A percentile compares a stretch with the other conserved stretches of the same genome.
Conservation (phyloP, 2,797 vertebrate species). For the Microctenopoma lineatum region DNA sequence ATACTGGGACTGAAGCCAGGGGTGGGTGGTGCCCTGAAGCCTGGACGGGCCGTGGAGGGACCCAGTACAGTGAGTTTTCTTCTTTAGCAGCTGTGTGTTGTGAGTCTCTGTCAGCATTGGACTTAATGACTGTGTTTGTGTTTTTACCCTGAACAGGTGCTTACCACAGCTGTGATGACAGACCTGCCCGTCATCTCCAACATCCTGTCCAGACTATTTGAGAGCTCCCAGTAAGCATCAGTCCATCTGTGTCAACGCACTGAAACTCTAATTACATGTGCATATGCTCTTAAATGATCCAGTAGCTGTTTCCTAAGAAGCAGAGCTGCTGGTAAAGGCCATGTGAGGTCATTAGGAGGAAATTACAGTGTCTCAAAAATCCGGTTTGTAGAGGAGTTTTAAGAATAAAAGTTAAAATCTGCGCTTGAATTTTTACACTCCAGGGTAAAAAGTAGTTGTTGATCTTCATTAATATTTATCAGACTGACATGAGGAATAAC, state of each 20-base stretch:
- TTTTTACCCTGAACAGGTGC: conserved; percentile 83
- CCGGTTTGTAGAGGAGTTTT: not conserved
- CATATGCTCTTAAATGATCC: not conserved
- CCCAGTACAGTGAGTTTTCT: conserved; percentile 92
- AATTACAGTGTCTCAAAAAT: not conserved
- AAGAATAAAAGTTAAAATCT: not conserved
- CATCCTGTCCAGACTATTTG: conserved; percentile 97
- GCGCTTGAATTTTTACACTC: not conserved
- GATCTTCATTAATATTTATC: not conserved
- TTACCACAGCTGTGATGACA: conserved; percentile 99
- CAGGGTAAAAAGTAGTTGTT: not conserved
- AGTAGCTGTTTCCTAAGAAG: not conserved
- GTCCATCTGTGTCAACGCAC: not conserved
- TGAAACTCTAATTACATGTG: not conserved
- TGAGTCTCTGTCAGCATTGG: not conserved
- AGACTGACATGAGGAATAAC: not conserved
- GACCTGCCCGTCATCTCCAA: conserved; percentile 97
- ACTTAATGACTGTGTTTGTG: conserved; percentile 29
- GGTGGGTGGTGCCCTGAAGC: conserved; percentile 93
- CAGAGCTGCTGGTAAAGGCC: not conserved
- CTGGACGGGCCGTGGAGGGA: conserved; percentile 95
- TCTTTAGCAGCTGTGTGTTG: not conserved
- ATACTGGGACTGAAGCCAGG: conserved; percentile 97
- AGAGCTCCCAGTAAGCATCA: conserved; percentile 96
- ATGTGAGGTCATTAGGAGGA: not conserved